Evolutionary conservation across 2,113 vertebrate species (phyloP).

Genomic region (Mirza zaza): DNA sequence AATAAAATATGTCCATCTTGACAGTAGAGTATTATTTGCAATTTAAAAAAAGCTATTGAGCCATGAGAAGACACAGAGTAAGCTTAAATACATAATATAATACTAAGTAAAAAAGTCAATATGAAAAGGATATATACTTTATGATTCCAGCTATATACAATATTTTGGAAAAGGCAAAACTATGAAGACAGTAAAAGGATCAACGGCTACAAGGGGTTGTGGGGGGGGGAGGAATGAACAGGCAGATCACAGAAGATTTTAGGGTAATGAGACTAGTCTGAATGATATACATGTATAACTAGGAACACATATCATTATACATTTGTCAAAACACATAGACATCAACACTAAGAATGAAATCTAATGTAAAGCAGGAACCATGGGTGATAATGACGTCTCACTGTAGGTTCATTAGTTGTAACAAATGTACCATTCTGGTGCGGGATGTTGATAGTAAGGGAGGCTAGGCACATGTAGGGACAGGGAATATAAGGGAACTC

Average conservation of each 20-base stretch:
- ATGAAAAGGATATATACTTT: neutral
- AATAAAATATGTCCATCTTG: neutral
- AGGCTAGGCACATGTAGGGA: neutral
- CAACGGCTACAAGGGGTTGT: accelerated
- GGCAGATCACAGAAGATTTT: neutral
- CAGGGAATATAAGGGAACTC: neutral
- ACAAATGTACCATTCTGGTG: neutral
- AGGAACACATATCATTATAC: neutral
- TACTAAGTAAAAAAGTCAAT: conserved; percentile 18
- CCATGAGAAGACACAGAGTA: neutral
- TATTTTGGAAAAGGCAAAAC: neutral
- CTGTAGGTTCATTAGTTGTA: neutral
- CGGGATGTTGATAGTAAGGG: neutral
- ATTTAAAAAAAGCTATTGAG: neutral
- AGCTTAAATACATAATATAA: neutral
- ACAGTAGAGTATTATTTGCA: neutral
- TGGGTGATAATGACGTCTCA: neutral
- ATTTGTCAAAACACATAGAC: neutral
- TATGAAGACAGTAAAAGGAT: neutral
- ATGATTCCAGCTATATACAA: neutral
- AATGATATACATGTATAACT: neutral
- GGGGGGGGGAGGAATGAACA: neutral
- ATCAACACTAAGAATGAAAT: neutral
- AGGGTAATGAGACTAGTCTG: neutral
- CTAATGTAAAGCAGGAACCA: neutral